Percentiles rank a stretch among this genome's conserved stretches.
Conservation (phyloP, 2,113 vertebrate genomes). For the Peromyscus leucopus region DNA sequence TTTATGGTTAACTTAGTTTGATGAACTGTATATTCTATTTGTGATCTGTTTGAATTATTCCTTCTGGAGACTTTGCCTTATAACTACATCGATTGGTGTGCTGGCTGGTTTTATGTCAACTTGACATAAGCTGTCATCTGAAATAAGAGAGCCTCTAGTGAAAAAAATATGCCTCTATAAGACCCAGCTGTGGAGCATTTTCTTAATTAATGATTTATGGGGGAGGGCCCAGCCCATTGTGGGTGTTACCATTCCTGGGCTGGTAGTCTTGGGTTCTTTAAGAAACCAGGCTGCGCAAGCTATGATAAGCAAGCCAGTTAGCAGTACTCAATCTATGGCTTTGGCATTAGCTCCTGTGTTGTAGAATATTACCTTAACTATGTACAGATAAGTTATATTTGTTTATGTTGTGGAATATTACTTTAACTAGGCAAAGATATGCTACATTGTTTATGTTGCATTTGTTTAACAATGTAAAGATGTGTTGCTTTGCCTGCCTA, state of each 20-base stretch:
- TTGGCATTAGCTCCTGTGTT: neutral
- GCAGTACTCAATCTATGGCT: neutral
- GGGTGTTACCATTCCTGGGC: neutral
- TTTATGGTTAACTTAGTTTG: neutral
- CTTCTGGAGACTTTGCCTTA: neutral
- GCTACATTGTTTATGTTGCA: neutral
- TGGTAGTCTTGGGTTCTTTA: neutral
- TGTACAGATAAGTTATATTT: too few relatives aligned
- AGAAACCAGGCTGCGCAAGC: neutral
- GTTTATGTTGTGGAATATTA: neutral
- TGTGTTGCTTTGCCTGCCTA: neutral
- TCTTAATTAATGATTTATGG: neutral
- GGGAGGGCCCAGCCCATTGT: neutral
- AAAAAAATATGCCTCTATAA: neutral
- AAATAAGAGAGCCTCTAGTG: neutral
- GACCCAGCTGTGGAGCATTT: neutral
- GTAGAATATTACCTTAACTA: too few relatives aligned
- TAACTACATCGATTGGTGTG: neutral
- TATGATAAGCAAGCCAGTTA: neutral
- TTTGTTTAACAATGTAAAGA: neutral
- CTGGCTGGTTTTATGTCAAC: neutral
- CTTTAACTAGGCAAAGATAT: neutral
- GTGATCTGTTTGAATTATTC: neutral
- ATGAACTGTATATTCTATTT: constrained; percentile 37
- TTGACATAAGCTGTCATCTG: neutral